A percentile compares a stretch with the other conserved stretches of the same genome.
phyloP scores from a whole-genome alignment of 2,888 invertebrate genomes.

The Crematogaster levior region DNA sequence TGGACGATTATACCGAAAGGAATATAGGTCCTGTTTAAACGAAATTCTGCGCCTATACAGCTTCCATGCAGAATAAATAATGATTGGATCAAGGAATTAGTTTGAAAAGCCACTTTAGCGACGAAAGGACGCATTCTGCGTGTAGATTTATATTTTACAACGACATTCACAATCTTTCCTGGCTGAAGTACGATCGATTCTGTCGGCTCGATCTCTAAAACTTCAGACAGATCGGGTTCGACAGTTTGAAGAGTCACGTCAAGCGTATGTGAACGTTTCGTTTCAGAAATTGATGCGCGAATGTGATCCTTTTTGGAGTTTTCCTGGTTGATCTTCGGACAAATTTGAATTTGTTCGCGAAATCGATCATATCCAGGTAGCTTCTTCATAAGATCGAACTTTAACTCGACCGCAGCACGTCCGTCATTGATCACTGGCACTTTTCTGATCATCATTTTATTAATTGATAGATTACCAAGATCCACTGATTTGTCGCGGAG shows the following conservation, averaged over 20 bases:
- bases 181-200: conserved; percentile 79
- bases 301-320: not conserved
- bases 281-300: conserved; percentile 55
- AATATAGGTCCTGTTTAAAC: conserved; percentile 86
- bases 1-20: conserved; percentile 87
- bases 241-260: conserved; percentile 30
- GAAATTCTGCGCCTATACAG: conserved; percentile 86
- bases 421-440: conserved; percentile 88
- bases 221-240: conserved; percentile 62
- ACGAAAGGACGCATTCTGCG: conserved; percentile 81
- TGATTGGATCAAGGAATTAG: conserved; percentile 86
- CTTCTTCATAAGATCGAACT: conserved; percentile 86
- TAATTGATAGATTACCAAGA: conserved; percentile 84
- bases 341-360: not conserved
- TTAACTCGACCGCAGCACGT: conserved; percentile 87
- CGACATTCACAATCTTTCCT: conserved; percentile 80
- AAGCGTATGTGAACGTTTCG: conserved; percentile 54
- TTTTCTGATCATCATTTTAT: conserved; percentile 86
- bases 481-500: conserved; percentile 84
- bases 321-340: not conserved
- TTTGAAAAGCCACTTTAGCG: conserved; percentile 86
- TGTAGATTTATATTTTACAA: conserved; percentile 83
- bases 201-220: conserved; percentile 80
- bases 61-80: conserved; percentile 87
- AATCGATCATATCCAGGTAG: conserved; percentile 42